Evolutionary conservation across 1,140 invertebrate species (phyloP), one percentile per base, ranked within the genome.

Genomic region (Rhopalosiphum maidis): DNA sequence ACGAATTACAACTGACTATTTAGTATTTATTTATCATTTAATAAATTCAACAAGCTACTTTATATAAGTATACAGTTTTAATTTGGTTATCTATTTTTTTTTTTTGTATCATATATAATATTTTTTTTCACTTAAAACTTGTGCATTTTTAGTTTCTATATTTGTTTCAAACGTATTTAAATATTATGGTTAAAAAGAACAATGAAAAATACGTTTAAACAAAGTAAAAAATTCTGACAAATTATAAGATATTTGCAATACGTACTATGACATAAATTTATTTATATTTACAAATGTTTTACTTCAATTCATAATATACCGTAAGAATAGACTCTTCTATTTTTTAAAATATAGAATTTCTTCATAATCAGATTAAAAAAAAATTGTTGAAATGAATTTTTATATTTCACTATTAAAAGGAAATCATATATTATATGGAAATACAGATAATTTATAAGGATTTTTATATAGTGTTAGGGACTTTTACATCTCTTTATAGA

Each of bases 241-340:
- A 68, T n/a, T 68, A n/a, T 68, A n/a, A 68, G n/a, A 18, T 77
- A n/a, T 77, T 77, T 2, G 15, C n/a, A 77, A n/a, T 68, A 18
- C 15, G 3, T 6, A 18, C 30, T 6, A n/a, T 18, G 30, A 0
- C 1, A 77, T n/a, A 6, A n/a, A 1, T 0, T n/a, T n/a, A 15
- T 21, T n/a, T n/a, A 15, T 77, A n/a, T 68, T 68, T 68, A 77
- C 60, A 77, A 77, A n/a, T 77, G 30, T 77, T 77, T 5, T n/a
- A n/a, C 60, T 68, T 6, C 3, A 68, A 3, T n/a, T 68, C 55
- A 68, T 68, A 60, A 18, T 68, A 30, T 11, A n/a, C 11, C 15
- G 55, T 60, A 2, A 30, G 25, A 60, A 60, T 11, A 60, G 60
- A 3, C 30, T 55, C 15, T 11, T 30, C 3, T 37, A 37, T 37